Conservation (phyloP, 2,113 vertebrate genomes). For the Columbina picui region DNA sequence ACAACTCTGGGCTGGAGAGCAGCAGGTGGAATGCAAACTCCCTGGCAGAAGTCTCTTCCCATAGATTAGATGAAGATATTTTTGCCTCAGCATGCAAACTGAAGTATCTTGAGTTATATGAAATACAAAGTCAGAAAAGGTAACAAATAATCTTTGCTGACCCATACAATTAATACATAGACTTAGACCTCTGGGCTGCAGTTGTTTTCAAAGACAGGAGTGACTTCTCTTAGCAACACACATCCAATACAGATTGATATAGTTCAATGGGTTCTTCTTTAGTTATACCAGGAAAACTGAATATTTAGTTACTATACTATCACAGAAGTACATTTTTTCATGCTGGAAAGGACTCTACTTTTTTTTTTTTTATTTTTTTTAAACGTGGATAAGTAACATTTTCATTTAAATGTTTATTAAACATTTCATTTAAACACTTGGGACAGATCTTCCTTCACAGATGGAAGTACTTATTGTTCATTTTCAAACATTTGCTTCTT, state of each 20-base stretch:
- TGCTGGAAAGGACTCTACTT: background rate
- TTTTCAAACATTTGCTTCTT: background rate
- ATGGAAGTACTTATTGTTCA: background rate
- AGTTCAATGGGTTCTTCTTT: background rate
- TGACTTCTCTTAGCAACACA: background rate
- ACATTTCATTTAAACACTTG: background rate
- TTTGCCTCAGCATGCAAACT: background rate
- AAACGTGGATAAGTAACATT: background rate
- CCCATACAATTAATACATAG: background rate
- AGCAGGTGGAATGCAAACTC: background rate
- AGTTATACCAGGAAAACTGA: background rate
- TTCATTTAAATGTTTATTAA: background rate
- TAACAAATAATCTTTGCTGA: background rate
- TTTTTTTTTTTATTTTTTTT: background rate
- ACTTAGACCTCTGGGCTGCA: background rate
- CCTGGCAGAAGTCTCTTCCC: background rate
- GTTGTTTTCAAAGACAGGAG: background rate
- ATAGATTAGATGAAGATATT: background rate
- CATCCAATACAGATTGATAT: background rate
- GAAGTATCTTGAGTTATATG: background rate
- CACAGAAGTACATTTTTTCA: background rate
- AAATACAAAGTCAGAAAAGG: background rate
- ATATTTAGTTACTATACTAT: background rate
- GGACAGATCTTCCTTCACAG: background rate
- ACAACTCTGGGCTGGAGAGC: background rate